Evolutionary conservation across 2,113 vertebrate species (phyloP), one percentile per base, ranked within the genome.

Genomic region (Synodontis membranacea): DNA sequence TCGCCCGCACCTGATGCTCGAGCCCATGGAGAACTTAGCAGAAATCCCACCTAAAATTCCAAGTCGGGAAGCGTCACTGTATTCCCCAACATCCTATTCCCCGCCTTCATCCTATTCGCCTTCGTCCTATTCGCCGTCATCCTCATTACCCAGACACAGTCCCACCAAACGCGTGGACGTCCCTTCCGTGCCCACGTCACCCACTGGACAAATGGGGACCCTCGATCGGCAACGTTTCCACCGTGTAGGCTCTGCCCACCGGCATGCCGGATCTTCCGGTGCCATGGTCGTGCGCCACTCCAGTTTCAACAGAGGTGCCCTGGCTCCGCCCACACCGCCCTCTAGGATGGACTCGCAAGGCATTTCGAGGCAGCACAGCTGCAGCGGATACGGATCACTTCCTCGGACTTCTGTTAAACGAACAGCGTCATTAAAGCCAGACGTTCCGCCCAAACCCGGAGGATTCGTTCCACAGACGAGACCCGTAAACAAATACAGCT

Each of bases 81-180:
- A 99, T 88, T 99, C 98, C 37, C 98, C 98, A 74, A 97, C 98
- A 39, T 98, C 98, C 0, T 99, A 84, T 80, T 80, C 78, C 48
- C 56, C 82, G 25, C 64, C 82, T 11, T 84, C 82, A 0, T 56
- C 83, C 4, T 84, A 44, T n/a, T 84, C 82, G 90, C 97, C 98
- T 0, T 99, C 98, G 0, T 93, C 99, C 1, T 99, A 98, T 87
- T 99, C 98, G 31, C 98, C 98, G 75, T 97, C 98, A 37, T 99
- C 98, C 0, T 98, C 98, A 64, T 94, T 99, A 80, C 97, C 98
- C 0, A 95, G 98, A 92, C 96, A 99, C 90, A 99, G 97, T 90
- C 98, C 98, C 42, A 99, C 98, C 76, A 99, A 99, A 91, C 94
- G 98, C 91, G 97, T 99, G 90, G 98, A 99, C 0, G 98, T 99